A percentile compares a stretch with the other conserved stretches of the same genome.
Conservation (phyloP, 2,888 invertebrate genomes). For the Thymelicus lineola region DNA sequence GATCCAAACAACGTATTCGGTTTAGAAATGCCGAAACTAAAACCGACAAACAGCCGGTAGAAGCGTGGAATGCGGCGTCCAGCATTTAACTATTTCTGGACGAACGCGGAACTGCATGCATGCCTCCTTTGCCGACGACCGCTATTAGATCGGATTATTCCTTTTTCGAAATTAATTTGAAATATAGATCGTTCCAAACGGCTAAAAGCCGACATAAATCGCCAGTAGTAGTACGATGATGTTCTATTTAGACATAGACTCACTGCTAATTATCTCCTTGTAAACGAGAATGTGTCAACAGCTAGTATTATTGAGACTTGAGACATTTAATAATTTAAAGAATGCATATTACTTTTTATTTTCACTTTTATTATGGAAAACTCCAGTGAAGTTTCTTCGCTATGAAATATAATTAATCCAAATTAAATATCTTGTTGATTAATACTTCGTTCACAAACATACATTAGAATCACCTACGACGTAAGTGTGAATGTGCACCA, state of each 20-base stretch:
- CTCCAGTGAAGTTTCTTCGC: too few species aligned
- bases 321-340: too few species aligned
- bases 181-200: slow-evolving; percentile 28
- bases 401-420: too few species aligned
- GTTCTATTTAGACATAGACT: background rate
- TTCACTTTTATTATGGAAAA: too few species aligned
- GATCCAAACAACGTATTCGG: slow-evolving; percentile 19
- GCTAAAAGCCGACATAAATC: slow-evolving; percentile 10
- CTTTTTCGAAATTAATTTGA: slow-evolving; percentile 48
- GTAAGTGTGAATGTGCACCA: too few species aligned
- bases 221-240: slow-evolving; percentile 2
- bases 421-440: too few species aligned
- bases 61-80: slow-evolving; percentile 64
- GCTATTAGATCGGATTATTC: slow-evolving; percentile 48
- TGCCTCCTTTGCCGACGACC: slow-evolving; percentile 44
- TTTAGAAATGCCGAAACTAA: slow-evolving; percentile 56
- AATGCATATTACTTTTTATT: too few species aligned
- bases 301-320: too few species aligned
- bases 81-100: slow-evolving; percentile 68
- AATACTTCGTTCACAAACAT: too few species aligned
- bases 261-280: slow-evolving; percentile 4
- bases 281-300: background rate
- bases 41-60: slow-evolving; percentile 57
- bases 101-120: slow-evolving; percentile 65
- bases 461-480: too few species aligned